phyloP scores from a whole-genome alignment of 2,113 vertebrate genomes.

The Gnathonemus longibarbis region DNA sequence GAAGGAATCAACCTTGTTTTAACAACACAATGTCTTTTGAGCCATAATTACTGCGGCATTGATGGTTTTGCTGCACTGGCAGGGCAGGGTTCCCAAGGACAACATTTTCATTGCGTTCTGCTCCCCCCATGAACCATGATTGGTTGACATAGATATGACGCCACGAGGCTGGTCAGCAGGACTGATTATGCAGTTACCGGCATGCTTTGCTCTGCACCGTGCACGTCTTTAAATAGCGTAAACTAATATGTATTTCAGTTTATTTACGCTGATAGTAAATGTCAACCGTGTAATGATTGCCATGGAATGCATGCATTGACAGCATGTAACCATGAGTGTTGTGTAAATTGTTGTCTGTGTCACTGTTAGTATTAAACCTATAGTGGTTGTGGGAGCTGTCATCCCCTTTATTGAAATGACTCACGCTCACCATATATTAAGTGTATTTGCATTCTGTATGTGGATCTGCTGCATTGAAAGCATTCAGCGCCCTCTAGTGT shows the following conservation, averaged over 20 bases:
- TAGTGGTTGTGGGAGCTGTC: background rate
- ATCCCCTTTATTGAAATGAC: background rate
- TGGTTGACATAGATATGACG: background rate
- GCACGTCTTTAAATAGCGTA: background rate
- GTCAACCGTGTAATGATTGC: background rate
- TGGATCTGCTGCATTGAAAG: background rate
- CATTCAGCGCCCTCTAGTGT: background rate
- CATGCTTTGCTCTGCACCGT: background rate
- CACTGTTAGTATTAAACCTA: background rate
- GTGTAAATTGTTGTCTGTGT: background rate
- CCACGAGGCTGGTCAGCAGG: background rate
- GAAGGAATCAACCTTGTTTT: background rate
- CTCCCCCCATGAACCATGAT: background rate
- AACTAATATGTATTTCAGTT: background rate
- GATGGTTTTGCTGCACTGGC: background rate
- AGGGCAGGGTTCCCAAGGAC: background rate
- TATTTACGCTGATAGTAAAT: background rate
- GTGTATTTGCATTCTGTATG: background rate
- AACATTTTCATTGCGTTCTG: background rate
- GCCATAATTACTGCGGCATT: background rate
- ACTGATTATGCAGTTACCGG: background rate
- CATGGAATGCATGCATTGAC: background rate
- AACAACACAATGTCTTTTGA: background rate
- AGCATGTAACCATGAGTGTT: background rate
- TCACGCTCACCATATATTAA: background rate